Conservation (phyloP, 2,888 invertebrate genomes). For the Clivina fossor region DNA sequence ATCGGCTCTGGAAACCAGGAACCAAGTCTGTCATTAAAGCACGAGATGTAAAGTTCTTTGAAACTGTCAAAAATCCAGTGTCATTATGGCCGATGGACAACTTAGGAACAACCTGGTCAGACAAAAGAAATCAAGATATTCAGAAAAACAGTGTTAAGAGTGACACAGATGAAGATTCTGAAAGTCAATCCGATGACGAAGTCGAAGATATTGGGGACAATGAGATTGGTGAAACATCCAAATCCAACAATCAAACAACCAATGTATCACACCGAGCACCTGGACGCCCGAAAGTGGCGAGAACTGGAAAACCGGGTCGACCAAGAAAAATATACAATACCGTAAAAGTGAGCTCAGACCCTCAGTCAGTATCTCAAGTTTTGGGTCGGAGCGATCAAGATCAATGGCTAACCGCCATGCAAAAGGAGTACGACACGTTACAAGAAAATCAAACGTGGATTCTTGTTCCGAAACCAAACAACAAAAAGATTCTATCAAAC, state of each 20-base stretch:
- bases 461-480: conserved; percentile 31
- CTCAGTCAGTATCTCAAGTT: conserved; percentile 22
- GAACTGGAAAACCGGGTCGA: conserved; percentile 1
- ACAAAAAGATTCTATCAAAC: conserved; percentile 35
- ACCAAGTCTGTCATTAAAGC: conserved; percentile 2
- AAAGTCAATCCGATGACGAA: conserved; percentile 6
- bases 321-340: conserved; percentile 20
- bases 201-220: too few relatives aligned
- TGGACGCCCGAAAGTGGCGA: conserved; percentile 1
- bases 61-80: not conserved
- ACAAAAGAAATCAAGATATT: not conserved
- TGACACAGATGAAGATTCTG: not conserved
- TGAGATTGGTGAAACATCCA: too few relatives aligned
- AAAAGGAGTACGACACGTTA: conserved; percentile 36
- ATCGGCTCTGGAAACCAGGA: not conserved
- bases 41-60: conserved; percentile 12
- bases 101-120: too few relatives aligned
- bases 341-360: conserved; percentile 7
- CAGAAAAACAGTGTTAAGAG: too few relatives aligned
- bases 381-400: conserved; percentile 20
- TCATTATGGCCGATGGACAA: too few relatives aligned
- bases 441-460: conserved; percentile 38
- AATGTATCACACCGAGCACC: conserved; percentile 1
- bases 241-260: not conserved
- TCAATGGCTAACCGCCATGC: conserved; percentile 38